Conservation (phyloP, 2,797 vertebrate species). For the Lemur catta region DNA sequence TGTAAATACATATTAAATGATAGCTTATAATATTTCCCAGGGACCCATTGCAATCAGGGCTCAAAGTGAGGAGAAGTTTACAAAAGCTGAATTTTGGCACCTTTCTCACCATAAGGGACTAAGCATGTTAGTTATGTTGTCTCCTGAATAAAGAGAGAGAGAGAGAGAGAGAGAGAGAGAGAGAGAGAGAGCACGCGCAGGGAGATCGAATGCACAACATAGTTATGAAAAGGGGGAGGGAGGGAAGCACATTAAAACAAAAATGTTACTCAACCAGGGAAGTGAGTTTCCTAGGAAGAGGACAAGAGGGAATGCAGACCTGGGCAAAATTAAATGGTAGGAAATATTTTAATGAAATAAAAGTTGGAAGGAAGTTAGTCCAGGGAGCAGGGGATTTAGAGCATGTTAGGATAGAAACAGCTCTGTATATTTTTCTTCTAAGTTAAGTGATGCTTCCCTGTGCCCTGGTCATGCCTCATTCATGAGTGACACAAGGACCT, state of each 20-base stretch:
- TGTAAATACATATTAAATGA: conserved; percentile 82
- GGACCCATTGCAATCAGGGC: conserved; percentile 64
- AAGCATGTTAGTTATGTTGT: neutral
- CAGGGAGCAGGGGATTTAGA: neutral
- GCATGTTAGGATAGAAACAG: neutral
- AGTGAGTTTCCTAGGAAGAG: neutral
- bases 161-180: accelerated
- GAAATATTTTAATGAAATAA: conserved; percentile 56
- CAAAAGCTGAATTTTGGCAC: conserved; percentile 58
- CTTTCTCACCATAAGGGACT: conserved; percentile 66
- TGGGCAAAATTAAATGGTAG: conserved; percentile 7
- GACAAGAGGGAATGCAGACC: neutral
- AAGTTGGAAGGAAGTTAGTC: conserved; percentile 62
- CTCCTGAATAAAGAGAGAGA: neutral
- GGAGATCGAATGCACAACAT: neutral
- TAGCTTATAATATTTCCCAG: conserved; percentile 76
- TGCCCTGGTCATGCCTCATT: too few species aligned
- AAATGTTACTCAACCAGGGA: neutral
- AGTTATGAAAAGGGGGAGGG: neutral
- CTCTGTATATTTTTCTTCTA: neutral
- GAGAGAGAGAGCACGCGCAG: neutral
- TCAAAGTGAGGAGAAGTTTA: conserved; percentile 73
- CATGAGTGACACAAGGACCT: neutral
- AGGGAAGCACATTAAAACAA: neutral
- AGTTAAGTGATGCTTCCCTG: neutral